Evolutionary conservation across 2,797 vertebrate genomes (phyloP).

Genomic region (Chloroceryle inda): DNA sequence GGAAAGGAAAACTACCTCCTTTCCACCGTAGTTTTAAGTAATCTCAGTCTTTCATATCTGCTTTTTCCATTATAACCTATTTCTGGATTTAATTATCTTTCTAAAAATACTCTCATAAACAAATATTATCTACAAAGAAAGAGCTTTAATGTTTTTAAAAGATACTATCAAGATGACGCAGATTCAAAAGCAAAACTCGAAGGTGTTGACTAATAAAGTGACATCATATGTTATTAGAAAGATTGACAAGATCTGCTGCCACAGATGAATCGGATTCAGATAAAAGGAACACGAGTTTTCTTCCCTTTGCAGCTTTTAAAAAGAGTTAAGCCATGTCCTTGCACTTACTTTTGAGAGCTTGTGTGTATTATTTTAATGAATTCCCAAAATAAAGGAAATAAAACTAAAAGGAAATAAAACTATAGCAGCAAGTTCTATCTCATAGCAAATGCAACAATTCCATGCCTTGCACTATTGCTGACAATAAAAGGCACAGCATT

Average conservation of each 20-base stretch:
- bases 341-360: not conserved
- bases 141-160: not conserved
- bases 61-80: not conserved
- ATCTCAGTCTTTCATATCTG: not conserved
- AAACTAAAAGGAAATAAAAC: not conserved
- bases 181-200: not conserved
- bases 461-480: not conserved
- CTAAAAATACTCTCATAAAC: not conserved
- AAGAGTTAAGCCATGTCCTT: not conserved
- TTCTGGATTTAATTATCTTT: constrained; percentile 7
- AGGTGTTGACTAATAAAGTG: not conserved
- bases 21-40: not conserved
- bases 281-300: not conserved
- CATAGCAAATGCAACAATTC: not conserved
- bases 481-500: not conserved
- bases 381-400: not conserved
- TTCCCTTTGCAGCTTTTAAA: not conserved
- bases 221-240: not conserved
- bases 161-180: not conserved
- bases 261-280: not conserved
- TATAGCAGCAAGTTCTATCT: not conserved
- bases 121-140: not conserved
- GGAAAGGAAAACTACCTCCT: constrained; percentile 15
- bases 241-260: not conserved
- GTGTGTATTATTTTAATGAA: not conserved